These are phyloP conservation scores for Astropecten irregularis DNA, from an alignment of 53 echinoderm and acorn worm species.

Conservation along the genomic window DNA sequence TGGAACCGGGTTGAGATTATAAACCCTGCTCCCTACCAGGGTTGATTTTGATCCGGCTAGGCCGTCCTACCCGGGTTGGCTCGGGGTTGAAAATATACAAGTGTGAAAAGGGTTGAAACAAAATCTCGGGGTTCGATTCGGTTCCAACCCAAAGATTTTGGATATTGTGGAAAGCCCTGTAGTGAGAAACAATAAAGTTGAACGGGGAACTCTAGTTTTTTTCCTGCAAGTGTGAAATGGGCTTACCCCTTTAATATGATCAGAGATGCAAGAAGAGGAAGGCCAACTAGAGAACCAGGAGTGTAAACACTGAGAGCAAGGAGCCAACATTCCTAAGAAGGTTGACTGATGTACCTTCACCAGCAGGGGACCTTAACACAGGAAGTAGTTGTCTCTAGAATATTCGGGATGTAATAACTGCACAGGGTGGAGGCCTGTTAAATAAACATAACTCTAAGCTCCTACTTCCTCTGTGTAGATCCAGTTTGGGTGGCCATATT, in stretches of 20 bases:
- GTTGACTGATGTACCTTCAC: background rate
- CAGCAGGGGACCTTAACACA: background rate
- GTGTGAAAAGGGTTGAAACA: too few species aligned
- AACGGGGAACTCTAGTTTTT: too few species aligned
- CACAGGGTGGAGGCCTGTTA: background rate
- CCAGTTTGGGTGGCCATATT: slow-evolving; percentile 34
- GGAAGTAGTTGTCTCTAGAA: background rate
- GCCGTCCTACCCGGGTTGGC: too few species aligned
- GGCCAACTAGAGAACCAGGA: background rate
- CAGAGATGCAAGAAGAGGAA: too few species aligned
- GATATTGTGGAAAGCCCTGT: too few species aligned
- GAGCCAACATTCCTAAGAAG: slow-evolving; percentile 24
- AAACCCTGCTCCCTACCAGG: too few species aligned
- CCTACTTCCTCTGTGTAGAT: slow-evolving; percentile 14
- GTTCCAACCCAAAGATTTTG: too few species aligned
- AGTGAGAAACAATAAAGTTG: background rate
- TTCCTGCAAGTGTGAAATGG: too few species aligned
- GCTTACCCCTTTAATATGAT: slow-evolving; percentile 12
- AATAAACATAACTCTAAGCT: slow-evolving; percentile 17
- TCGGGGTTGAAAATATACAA: too few species aligned
- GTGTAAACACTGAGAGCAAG: slow-evolving; percentile 18
- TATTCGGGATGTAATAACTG: background rate
- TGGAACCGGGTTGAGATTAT: too few species aligned
- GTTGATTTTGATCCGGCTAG: too few species aligned
- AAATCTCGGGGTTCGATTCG: too few species aligned